Evolutionary conservation across 2,797 vertebrate species (phyloP).

Genomic region (Danio choprae): DNA sequence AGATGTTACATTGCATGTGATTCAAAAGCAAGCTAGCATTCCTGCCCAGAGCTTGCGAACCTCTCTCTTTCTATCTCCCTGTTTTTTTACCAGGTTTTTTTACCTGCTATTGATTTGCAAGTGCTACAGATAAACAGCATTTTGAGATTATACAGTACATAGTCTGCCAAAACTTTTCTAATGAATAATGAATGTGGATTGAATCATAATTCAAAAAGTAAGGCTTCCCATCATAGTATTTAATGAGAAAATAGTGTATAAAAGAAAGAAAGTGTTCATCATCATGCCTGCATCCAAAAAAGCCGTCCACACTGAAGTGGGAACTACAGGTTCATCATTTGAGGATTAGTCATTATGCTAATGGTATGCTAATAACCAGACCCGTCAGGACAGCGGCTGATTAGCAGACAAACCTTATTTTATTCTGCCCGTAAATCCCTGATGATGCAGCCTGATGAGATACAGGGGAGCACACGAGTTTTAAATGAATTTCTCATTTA

Average conservation of each 20-base stretch:
- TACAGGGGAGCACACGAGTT: conserved; percentile 10
- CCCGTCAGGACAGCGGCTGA: conserved; percentile 23
- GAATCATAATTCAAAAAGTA: conserved; percentile 3
- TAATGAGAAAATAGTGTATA: conserved; percentile 4
- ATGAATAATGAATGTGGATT: not conserved
- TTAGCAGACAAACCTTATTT: conserved; percentile 44
- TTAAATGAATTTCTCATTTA: conserved; percentile 47
- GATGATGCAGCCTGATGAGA: conserved; percentile 38
- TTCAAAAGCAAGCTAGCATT: conserved; percentile 4
- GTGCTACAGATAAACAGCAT: not conserved
- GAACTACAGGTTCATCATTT: conserved; percentile 35
- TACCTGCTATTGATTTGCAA: not conserved
- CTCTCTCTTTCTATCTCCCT: not conserved
- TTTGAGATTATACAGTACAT: not conserved
- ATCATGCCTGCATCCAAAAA: conserved; percentile 6
- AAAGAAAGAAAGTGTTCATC: not conserved
- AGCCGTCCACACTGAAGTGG: not conserved
- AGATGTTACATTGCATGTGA: not conserved
- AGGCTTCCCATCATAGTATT: not conserved
- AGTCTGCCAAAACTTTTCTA: not conserved
- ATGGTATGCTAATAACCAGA: conserved; percentile 46
- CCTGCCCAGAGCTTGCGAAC: not conserved
- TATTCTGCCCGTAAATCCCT: conserved; percentile 19
- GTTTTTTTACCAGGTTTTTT: too few species aligned
- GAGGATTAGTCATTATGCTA: conserved; percentile 42